Evolutionary conservation across 2,888 invertebrate genomes (phyloP).

Genomic region (Macrosoma leucophasiata): DNA sequence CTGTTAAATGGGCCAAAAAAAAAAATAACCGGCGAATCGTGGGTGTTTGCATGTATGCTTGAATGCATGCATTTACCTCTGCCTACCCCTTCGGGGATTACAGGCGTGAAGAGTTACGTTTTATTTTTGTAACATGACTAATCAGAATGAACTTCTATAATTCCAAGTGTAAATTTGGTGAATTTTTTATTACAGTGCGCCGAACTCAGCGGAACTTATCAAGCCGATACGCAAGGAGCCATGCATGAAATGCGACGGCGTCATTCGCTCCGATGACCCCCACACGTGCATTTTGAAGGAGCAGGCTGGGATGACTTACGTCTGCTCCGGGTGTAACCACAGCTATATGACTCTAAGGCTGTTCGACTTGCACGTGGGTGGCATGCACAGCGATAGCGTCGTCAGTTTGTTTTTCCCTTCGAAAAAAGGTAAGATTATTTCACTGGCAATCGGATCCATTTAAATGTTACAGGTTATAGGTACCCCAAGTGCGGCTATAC

Average conservation of each 20-base stretch:
- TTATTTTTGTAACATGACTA: no score
- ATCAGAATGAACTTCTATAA: no score
- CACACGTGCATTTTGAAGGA: not conserved
- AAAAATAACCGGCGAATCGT: no score
- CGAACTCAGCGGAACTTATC: conserved; percentile 32
- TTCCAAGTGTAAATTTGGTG: no score
- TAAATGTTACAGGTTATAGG: no score
- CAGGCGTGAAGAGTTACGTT: no score
- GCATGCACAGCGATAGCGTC: conserved; percentile 33
- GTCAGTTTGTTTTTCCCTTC: conserved; percentile 46
- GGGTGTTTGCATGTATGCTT: no score
- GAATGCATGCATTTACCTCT: no score
- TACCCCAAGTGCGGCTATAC: no score
- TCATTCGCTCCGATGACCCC: conserved; percentile 18
- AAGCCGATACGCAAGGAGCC: conserved; percentile 39
- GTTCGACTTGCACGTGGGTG: conserved; percentile 43
- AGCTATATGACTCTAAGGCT: conserved; percentile 29
- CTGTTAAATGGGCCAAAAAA: no score
- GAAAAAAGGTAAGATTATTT: conserved; percentile 28
- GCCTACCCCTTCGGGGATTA: no score
- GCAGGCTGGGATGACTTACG: conserved; percentile 14
- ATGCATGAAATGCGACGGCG: conserved; percentile 31
- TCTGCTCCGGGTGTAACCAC: conserved; percentile 41
- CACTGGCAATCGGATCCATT: no score
- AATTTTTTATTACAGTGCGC: conserved; percentile 30